Percentiles rank a stretch among this genome's conserved stretches.
phyloP scores from a whole-genome alignment of 2,797 vertebrate species.

The Clarias platycephalus region DNA sequence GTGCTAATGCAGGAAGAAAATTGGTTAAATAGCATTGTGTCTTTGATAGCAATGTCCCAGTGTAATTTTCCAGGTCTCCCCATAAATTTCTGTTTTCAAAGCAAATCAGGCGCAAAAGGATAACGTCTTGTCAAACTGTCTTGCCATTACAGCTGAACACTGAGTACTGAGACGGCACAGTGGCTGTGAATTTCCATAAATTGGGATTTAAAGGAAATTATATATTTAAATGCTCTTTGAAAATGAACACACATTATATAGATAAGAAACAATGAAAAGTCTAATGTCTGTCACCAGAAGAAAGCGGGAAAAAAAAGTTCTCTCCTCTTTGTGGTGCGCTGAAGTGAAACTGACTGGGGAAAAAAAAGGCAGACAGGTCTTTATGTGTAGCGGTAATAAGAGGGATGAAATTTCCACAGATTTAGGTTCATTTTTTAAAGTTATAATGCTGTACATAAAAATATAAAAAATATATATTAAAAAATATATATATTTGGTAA shows the following conservation, averaged over 20 bases:
- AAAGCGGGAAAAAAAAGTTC: conserved; percentile 8
- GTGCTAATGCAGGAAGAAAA: conserved; percentile 1
- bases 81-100: conserved; percentile 60
- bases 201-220: conserved; percentile 47
- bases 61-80: conserved; percentile 40
- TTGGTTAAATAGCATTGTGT: conserved; percentile 27
- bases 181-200: conserved; percentile 44
- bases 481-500: conserved; percentile 15
- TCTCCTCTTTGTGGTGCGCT: conserved; percentile 29
- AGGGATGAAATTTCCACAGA: conserved; percentile 57
- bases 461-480: conserved; percentile 2
- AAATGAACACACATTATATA: conserved; percentile 33
- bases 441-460: conserved; percentile 56
- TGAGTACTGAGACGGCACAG: neutral
- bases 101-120: conserved; percentile 54
- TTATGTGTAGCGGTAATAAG: conserved; percentile 44
- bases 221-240: conserved; percentile 39
- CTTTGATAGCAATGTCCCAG: conserved; percentile 10
- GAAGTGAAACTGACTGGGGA: conserved; percentile 52
- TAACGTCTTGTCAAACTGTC: conserved; percentile 53
- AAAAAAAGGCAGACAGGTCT: conserved; percentile 11
- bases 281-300: conserved; percentile 40
- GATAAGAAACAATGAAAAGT: conserved; percentile 41
- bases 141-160: conserved; percentile 43
- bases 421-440: conserved; percentile 38